Evolutionary conservation across 2,888 invertebrate genomes (phyloP).

Genomic region (Seira ritae): DNA sequence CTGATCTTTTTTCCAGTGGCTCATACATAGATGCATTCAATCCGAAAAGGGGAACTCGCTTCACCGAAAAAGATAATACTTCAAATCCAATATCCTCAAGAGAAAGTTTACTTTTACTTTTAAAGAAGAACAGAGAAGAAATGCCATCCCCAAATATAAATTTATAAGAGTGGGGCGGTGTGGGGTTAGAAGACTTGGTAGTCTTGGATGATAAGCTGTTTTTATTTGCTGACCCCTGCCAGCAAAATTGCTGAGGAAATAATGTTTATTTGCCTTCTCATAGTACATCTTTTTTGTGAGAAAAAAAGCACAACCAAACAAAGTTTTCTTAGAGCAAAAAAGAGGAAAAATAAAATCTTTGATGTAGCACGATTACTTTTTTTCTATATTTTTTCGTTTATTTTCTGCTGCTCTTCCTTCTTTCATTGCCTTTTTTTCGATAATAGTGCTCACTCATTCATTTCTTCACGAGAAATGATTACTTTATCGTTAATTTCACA

Average conservation of each 20-base stretch:
- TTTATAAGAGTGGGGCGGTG: not conserved
- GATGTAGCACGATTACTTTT: constrained; percentile 42
- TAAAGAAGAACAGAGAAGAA: not conserved
- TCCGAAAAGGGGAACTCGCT: constrained; percentile 17
- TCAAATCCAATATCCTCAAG: constrained; percentile 39
- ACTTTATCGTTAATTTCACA: constrained; percentile 48
- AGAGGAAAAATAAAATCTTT: constrained; percentile 40
- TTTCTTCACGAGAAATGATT: constrained; percentile 40
- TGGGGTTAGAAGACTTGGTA: not conserved
- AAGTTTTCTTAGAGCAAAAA: constrained; percentile 27
- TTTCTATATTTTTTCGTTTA: constrained; percentile 23
- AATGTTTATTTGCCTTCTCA: not conserved
- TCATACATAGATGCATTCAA: not conserved
- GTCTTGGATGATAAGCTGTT: constrained; percentile 9
- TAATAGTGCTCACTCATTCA: constrained; percentile 42
- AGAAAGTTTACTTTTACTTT: constrained; percentile 40
- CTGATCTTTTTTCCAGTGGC: not conserved
- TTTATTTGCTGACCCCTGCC: constrained; percentile 43
- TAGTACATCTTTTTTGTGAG: not conserved
- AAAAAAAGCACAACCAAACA: constrained; percentile 22
- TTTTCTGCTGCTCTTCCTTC: constrained; percentile 11
- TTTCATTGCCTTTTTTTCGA: constrained; percentile 36
- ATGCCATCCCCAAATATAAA: not conserved
- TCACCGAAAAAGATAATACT: constrained; percentile 9
- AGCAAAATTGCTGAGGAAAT: not conserved